Percentiles rank a stretch among this genome's conserved stretches.
These are phyloP conservation scores for Drosophila aff. DNA, from an alignment of 1,140 invertebrate species.

Conservation along the genomic window DNA sequence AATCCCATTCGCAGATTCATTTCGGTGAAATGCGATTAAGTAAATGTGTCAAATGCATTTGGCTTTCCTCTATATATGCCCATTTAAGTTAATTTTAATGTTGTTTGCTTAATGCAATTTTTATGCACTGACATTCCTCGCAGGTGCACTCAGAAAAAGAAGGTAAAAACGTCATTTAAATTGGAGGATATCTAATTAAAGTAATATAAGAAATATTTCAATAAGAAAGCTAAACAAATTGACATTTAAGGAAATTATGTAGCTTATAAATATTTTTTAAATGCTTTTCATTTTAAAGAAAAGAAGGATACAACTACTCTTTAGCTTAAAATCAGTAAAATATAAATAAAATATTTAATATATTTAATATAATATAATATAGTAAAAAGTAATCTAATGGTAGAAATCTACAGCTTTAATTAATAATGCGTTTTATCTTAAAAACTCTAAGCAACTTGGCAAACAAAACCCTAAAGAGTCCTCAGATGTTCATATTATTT, in stretches of 20 bases:
- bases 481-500: neutral
- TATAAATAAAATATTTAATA: neutral
- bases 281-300: neutral
- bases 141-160: conserved; percentile 2
- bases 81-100: conserved; percentile 81
- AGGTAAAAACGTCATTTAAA: too few relatives aligned
- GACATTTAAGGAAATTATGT: neutral
- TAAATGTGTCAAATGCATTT: conserved; percentile 73
- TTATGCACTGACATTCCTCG: conserved; percentile 54
- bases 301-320: neutral
- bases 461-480: neutral
- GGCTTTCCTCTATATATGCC: conserved; percentile 32
- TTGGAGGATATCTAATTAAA: neutral
- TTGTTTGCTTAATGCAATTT: conserved; percentile 77
- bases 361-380: too few relatives aligned
- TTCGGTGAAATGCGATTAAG: conserved; percentile 67
- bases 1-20: conserved; percentile 21
- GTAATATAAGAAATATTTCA: too few relatives aligned
- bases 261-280: neutral
- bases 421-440: too few relatives aligned
- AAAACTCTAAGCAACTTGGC: neutral
- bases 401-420: too few relatives aligned
- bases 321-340: neutral
- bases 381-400: neutral
- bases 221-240: too few relatives aligned